Evolutionary conservation across 2,113 vertebrate species (phyloP), one percentile per base, ranked within the genome.

Genomic region (Planiliza haematocheilus): DNA sequence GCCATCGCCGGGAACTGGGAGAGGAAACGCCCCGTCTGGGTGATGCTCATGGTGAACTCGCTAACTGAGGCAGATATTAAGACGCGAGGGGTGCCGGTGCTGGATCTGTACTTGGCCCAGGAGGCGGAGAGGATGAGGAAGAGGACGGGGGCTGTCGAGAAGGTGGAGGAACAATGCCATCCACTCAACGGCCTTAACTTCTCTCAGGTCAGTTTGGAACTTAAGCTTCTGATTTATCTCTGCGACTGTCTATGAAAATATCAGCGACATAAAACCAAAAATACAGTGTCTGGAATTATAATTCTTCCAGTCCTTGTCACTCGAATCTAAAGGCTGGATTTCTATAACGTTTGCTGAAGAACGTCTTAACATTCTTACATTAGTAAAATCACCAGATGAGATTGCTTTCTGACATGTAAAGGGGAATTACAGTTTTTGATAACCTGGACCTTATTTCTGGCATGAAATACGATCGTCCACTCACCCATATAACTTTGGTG

Each of bases 31-130:
- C 96, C 96, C 0, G 91, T 97, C 10, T 97, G 96, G 96, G 95
- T 96, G 77, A 97, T 97, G 95, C 86, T 98, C 69, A 97, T 96
- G 95, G 95, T 97, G 82, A 96, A 96, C 78, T 97, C 95, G 1
- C 77, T 97, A 79, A 97, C 95, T 0, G 95, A 97, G 83, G 94
- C 93, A 1, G 95, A 96, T 70, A 93, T 96, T 46, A 97, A 95
- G 85, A 96, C 95, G 0, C 85, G 95, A 2, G 96, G 96, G 0
- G 93, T 95, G 17, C 96, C 96, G 0, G 94, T 97, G 38, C 77
- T 97, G 82, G 96, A 97, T 85, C 87, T 97, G 12, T 96, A 96
- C 81, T 91, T 98, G 67, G 96, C 96, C 5, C 96, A 97, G 90
- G 96, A 97, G 88, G 96, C 96, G 0, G 94, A 97, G 87, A 86